Conservation (phyloP, 2,888 invertebrate species). For the Chironomus tentans region DNA sequence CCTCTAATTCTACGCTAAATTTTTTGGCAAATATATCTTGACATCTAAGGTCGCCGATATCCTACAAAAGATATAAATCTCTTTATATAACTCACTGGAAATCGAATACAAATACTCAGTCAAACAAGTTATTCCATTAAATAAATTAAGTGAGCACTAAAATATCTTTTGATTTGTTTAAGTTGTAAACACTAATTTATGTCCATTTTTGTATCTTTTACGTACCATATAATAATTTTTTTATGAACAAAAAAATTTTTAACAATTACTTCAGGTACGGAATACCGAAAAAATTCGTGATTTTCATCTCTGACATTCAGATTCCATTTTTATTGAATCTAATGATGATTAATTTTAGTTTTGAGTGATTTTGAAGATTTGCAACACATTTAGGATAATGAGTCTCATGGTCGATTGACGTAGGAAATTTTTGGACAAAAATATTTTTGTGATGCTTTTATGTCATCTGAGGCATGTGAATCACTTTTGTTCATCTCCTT, state of each 20-base stretch:
- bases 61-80: too few relatives aligned
- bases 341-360: not conserved
- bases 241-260: not conserved
- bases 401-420: not conserved
- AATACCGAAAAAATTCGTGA: not conserved
- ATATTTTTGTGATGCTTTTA: too few relatives aligned
- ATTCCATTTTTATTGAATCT: not conserved
- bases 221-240: not conserved
- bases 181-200: not conserved
- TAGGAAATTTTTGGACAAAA: too few relatives aligned
- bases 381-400: not conserved
- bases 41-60: too few relatives aligned
- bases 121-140: not conserved
- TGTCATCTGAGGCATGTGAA: too few relatives aligned
- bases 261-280: not conserved
- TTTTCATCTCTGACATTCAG: not conserved
- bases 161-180: not conserved
- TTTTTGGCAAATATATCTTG: too few relatives aligned
- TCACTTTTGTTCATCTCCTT: too few relatives aligned
- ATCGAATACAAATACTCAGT: too few relatives aligned
- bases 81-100: too few relatives aligned
- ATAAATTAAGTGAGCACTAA: not conserved
- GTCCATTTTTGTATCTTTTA: not conserved
- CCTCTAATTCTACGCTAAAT: too few relatives aligned
- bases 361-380: not conserved